phyloP scores from a whole-genome alignment of 2,888 invertebrate species.

The Drosophila maculinotata region DNA sequence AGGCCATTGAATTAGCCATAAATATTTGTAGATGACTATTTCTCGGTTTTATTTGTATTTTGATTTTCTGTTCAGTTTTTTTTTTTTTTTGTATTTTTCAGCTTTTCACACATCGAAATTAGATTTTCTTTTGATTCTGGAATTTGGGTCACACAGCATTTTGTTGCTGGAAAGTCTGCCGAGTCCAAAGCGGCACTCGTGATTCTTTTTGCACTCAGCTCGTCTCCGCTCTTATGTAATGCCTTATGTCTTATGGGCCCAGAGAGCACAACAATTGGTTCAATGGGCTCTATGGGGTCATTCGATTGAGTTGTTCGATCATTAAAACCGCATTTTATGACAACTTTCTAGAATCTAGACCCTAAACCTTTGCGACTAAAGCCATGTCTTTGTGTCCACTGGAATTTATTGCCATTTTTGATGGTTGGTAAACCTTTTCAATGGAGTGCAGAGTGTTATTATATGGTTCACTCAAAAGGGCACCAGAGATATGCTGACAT shows the following conservation, averaged over 20 bases:
- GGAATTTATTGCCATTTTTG: slow-evolving; percentile 67
- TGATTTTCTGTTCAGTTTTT: slow-evolving; percentile 24
- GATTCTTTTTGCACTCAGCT: slow-evolving; percentile 36
- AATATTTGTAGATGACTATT: slow-evolving; percentile 67
- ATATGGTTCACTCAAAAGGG: neutral
- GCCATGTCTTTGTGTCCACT: slow-evolving; percentile 24
- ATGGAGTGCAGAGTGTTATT: slow-evolving; percentile 8
- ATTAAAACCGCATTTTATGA: slow-evolving; percentile 54
- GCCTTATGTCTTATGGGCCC: too few species aligned
- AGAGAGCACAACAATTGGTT: too few species aligned
- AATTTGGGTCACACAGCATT: slow-evolving; percentile 65
- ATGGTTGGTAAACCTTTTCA: slow-evolving; percentile 33
- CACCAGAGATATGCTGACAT: neutral
- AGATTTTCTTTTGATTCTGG: slow-evolving; percentile 43
- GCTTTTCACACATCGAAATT: slow-evolving; percentile 66
- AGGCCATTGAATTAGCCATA: slow-evolving; percentile 54
- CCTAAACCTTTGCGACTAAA: slow-evolving; percentile 1
- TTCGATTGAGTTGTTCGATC: slow-evolving; percentile 16
- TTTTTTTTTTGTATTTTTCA: slow-evolving; percentile 21
- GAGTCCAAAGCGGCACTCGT: neutral
- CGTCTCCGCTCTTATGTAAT: slow-evolving; percentile 22
- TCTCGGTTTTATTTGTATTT: slow-evolving; percentile 50
- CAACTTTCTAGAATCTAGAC: slow-evolving; percentile 55
- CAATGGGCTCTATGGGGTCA: neutral
- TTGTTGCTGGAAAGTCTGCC: slow-evolving; percentile 5